Percentiles rank a stretch among this genome's conserved stretches.
Evolutionary conservation across 1,140 invertebrate genomes (phyloP).

Genomic region (Penaeus vannamei): DNA sequence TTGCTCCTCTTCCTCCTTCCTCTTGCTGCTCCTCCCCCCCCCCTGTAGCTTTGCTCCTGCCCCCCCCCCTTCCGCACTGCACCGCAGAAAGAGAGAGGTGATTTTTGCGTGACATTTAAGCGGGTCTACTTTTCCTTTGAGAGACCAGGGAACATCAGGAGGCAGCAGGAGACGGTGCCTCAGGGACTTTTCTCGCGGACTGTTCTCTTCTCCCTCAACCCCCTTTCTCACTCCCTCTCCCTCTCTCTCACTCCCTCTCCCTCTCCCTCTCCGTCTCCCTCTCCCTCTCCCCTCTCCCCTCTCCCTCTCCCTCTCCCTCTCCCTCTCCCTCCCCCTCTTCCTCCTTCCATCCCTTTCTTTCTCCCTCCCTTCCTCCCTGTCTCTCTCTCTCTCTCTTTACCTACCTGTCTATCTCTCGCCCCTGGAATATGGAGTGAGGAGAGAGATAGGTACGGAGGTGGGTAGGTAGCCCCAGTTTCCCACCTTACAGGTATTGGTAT

Average conservation of each 20-base stretch:
- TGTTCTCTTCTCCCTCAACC: neutral
- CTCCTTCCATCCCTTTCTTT: too few species aligned
- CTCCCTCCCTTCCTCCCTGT: too few species aligned
- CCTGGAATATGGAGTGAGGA: neutral
- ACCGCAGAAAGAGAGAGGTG: too few species aligned
- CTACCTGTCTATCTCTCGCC: neutral
- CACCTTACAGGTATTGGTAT: conserved; percentile 15
- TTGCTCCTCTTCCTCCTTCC: too few species aligned
- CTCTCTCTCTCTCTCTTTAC: neutral
- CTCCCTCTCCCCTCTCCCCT: neutral
- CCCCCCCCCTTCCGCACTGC: too few species aligned
- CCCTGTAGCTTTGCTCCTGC: too few species aligned
- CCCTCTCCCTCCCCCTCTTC: neutral
- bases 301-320: too few species aligned
- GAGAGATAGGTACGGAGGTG: neutral
- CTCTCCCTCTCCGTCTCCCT: neutral
- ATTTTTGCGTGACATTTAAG: too few species aligned
- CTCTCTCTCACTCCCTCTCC: too few species aligned
- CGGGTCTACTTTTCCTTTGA: too few species aligned
- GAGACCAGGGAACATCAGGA: too few species aligned
- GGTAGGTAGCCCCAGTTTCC: conserved; percentile 36
- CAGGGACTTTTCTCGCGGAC: neutral
- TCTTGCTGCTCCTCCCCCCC: too few species aligned
- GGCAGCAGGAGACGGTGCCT: neutral
- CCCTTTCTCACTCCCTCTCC: neutral